phyloP scores from a whole-genome alignment of 1,140 invertebrate species.

The Proctacanthus coquilletti region DNA sequence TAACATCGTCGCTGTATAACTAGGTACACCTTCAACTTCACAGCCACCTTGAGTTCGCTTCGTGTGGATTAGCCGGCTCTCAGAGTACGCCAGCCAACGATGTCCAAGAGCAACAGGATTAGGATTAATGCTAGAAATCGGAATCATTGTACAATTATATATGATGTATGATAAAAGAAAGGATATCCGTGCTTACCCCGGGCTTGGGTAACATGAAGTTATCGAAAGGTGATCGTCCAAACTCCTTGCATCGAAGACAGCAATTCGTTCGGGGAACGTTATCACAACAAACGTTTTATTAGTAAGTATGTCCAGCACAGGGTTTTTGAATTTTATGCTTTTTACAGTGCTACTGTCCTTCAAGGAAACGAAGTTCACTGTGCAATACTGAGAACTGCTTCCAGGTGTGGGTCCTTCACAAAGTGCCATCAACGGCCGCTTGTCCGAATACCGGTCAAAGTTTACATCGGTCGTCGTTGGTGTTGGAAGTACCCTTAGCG shows the following conservation, averaged over 20 bases:
- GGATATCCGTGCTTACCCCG: conserved; percentile 26
- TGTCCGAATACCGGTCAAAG: conserved; percentile 49
- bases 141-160: neutral
- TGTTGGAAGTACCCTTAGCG: conserved; percentile 66
- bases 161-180: conserved; percentile 1
- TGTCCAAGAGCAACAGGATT: conserved; percentile 85
- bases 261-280: conserved; percentile 76
- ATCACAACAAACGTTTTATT: conserved; percentile 71
- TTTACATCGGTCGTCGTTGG: conserved; percentile 40
- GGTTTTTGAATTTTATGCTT: conserved; percentile 83
- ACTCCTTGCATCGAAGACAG: conserved; percentile 77
- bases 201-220: conserved; percentile 78
- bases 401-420: conserved; percentile 54
- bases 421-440: conserved; percentile 73
- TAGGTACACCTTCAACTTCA: conserved; percentile 58
- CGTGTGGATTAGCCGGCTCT: conserved; percentile 63
- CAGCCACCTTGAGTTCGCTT: conserved; percentile 78
- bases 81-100: conserved; percentile 66
- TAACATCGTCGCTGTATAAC: conserved; percentile 88
- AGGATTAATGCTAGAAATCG: conserved; percentile 44
- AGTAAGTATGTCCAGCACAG: conserved; percentile 71
- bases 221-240: conserved; percentile 75
- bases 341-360: conserved; percentile 79
- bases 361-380: conserved; percentile 79
- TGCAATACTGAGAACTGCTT: conserved; percentile 53